Percentiles rank a stretch among this genome's conserved stretches.
phyloP scores from a whole-genome alignment of 2,113 vertebrate species.

The Proterorhinus semilunaris region DNA sequence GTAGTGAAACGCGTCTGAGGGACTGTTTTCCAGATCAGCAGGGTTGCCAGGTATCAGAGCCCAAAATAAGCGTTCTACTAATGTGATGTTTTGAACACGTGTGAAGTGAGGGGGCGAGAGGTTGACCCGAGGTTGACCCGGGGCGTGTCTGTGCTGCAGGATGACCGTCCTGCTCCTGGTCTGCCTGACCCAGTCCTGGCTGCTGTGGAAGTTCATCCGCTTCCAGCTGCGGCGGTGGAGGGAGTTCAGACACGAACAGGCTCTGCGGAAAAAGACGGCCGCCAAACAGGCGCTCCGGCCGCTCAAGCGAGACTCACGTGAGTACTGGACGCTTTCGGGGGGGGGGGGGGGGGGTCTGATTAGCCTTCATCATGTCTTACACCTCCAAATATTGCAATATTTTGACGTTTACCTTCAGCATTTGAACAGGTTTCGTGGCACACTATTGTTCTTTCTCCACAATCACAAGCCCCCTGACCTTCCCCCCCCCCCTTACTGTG shows the following conservation, averaged over 20 bases:
- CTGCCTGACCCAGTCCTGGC: slow-evolving; percentile 91
- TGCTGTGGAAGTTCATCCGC: slow-evolving; percentile 97
- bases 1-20: too few species aligned
- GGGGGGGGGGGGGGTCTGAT: too few species aligned
- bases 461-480: slow-evolving; percentile 10
- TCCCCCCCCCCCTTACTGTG: slow-evolving; percentile 12
- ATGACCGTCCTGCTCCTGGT: slow-evolving; percentile 87
- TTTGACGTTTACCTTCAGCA: too few species aligned
- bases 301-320: slow-evolving; percentile 88
- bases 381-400: too few species aligned
- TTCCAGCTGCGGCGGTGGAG: slow-evolving; percentile 95
- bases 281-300: slow-evolving; percentile 78
- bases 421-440: too few species aligned
- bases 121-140: slow-evolving; percentile 14
- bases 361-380: too few species aligned
- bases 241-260: slow-evolving; percentile 89
- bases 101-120: background rate
- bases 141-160: slow-evolving; percentile 66
- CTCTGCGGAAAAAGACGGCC: slow-evolving; percentile 76
- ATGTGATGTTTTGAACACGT: too few species aligned
- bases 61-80: too few species aligned
- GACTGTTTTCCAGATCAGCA: too few species aligned
- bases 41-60: too few species aligned
- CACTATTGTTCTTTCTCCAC: too few species aligned
- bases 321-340: slow-evolving; percentile 52